Evolutionary conservation across 1,140 invertebrate genomes (phyloP).

Genomic region (Heliconius melpomene): DNA sequence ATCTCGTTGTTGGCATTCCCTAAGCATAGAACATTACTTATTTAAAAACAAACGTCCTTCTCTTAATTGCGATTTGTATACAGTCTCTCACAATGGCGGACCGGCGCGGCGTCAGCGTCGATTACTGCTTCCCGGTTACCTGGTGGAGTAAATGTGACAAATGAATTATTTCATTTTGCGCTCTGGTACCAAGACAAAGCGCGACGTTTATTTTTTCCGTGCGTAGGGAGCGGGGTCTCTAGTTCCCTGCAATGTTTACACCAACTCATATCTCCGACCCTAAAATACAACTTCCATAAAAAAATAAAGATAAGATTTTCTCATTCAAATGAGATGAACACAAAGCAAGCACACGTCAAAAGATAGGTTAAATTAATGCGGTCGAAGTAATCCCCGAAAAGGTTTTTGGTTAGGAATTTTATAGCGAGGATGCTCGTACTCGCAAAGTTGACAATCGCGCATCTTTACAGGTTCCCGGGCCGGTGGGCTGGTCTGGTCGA

Average conservation of each 20-base stretch:
- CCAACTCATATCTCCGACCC: not conserved
- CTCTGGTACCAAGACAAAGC: no score
- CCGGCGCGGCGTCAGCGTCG: not conserved
- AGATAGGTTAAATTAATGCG: slow-evolving; percentile 13
- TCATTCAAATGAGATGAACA: not conserved
- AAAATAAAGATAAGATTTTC: not conserved
- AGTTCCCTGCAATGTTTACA: no score
- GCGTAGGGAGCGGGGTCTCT: no score
- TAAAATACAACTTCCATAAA: not conserved
- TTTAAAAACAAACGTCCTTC: not conserved
- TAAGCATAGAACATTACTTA: not conserved
- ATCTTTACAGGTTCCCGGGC: not conserved
- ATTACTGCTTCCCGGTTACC: not conserved
- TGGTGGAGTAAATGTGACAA: not conserved
- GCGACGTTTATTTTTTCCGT: not conserved
- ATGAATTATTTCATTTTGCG: no score
- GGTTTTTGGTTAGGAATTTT: slow-evolving; percentile 19
- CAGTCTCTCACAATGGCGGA: not conserved
- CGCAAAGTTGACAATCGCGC: not conserved
- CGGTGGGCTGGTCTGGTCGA: not conserved
- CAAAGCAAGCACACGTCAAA: slow-evolving; percentile 1
- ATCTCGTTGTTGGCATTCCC: slow-evolving; percentile 31
- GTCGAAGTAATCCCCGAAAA: not conserved
- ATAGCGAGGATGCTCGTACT: slow-evolving; percentile 1
- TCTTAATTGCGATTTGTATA: slow-evolving; percentile 1